Base-by-base conservation (phyloP, 1,140 invertebrate genomes). In the Drosophila neocordata region DNA sequence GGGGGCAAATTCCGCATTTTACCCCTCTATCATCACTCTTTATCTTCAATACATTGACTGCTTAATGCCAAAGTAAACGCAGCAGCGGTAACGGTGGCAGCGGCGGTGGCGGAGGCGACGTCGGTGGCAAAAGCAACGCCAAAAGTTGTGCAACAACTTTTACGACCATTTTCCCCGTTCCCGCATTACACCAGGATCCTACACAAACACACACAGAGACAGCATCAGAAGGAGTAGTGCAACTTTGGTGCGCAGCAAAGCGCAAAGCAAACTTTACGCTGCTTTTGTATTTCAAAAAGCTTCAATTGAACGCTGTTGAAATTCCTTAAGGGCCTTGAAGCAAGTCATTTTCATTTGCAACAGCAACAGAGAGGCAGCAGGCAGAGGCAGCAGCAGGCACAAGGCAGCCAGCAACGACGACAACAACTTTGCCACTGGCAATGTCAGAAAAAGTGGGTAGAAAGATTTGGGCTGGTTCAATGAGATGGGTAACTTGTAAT, bases 231-330 rank as follows among this genome's bases (percentile, higher is more conserved):
- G 27, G 48, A 48, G n/a, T 22, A 48, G 35, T 77, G 69, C 60
- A 85, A 85, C 41, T 85, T 85, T 74, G 67, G 37, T 56, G 59
- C 59, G 67, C 70, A 73, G 69, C 76, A 69, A 64, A 79, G 80
- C 74, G 76, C 81, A 74, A 69, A 69, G 81, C 65, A 87, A 85
- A 85, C 82, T 85, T 85, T 81, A 69, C 66, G 73, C 81, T 84
- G 81, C 81, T 85, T 77, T 80, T 80, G 70, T 79, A 74, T 69
- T 67, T 69, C 81, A 69, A 71, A 85, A 76, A 84, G 81, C 82
- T 85, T 85, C 79, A 85, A 85, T 85, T 85, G 81, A 85, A 85
- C 77, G 61, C 74, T 77, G 82, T 87, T 87, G 74, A 85, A 85
- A 85, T 87, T 85, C 78, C 81, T 85, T 65, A 65, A 87, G 81